Evolutionary conservation across 2,113 vertebrate genomes (phyloP), one percentile per base, ranked within the genome.

Genomic region (Dendrocopos noguchii): DNA sequence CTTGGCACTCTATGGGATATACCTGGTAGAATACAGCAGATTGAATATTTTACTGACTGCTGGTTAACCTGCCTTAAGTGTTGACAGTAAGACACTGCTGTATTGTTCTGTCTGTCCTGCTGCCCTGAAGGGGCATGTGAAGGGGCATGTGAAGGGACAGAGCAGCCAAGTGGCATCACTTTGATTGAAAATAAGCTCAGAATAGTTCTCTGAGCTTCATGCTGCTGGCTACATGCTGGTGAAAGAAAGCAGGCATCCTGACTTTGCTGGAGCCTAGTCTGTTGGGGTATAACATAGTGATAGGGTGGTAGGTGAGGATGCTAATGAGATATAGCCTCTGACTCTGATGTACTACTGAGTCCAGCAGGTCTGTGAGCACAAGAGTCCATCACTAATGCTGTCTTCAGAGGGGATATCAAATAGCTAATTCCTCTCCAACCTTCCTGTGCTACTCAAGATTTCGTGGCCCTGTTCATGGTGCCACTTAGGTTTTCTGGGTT

Each of bases 341-440:
- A 24, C 36, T 65, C 24, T 36, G 29, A 7, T 6, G 20, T 39
- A 9, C 50, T 53, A 31, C 9, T 1, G 7, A n/a, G 39, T 46
- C 33, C 42, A 74, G 25, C 42, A 59, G 56, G 19, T 65, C 63
- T 57, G 34, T 31, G 63, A 63, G 6, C 33, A 33, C 3, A 4
- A n/a, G 16, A 52, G 27, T 29, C 46, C 27, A 34, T 60, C 42
- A 50, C 39, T 73, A 27, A 39, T 39, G 39, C 72, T 22, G 16
- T 44, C 29, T 20, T 25, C 15, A 6, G 29, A 22, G 10, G 9
- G 3, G 17, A 7, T 57, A 46, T 17, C 1, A 0, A 81, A n/a
- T 36, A 66, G 24, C 11, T 75, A 52, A 75, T 46, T 13, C 22
- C 27, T 59, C 16, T 75, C 10, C 63, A 75, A 16, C 9, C 18